Percentiles rank a stretch among this genome's conserved stretches.
These are phyloP conservation scores for Acanthosepion pharaonis DNA, from an alignment of 2,888 invertebrate genomes.

Conservation along the genomic window DNA sequence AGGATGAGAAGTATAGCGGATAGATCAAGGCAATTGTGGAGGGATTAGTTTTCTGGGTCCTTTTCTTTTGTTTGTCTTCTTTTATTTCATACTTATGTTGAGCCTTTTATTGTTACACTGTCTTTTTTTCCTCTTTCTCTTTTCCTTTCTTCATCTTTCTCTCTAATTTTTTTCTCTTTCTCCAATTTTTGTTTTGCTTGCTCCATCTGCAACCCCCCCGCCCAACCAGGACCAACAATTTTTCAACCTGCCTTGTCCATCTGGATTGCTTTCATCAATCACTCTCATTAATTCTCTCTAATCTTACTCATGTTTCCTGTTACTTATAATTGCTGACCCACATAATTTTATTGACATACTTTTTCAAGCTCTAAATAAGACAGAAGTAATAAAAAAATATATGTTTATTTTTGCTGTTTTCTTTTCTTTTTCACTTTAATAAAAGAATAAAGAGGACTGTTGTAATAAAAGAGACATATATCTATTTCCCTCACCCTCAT, in stretches of 20 bases:
- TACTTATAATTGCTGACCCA: not conserved
- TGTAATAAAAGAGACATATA: too few relatives aligned
- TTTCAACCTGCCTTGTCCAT: not conserved
- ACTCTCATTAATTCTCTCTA: not conserved
- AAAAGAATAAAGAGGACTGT: too few relatives aligned
- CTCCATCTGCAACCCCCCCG: not conserved
- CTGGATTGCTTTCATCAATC: not conserved
- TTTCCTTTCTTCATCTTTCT: not conserved
- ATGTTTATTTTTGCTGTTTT: not conserved
- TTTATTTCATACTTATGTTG: too few relatives aligned
- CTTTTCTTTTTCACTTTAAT: not conserved
- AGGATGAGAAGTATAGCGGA: too few relatives aligned
- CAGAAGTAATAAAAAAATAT: not conserved
- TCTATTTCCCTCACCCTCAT: too few relatives aligned
- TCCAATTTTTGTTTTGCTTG: not conserved
- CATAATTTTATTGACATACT: not conserved
- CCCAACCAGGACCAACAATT: not conserved
- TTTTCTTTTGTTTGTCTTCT: too few relatives aligned
- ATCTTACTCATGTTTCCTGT: not conserved
- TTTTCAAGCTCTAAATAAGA: slow-evolving; percentile 4
- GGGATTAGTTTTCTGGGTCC: too few relatives aligned
- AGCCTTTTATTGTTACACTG: too few relatives aligned
- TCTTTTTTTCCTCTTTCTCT: not conserved
- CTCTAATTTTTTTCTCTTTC: not conserved
- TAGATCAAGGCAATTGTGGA: too few relatives aligned